Evolutionary conservation across 2,888 invertebrate genomes (phyloP).

Genomic region (Athripsodes cinereus): DNA sequence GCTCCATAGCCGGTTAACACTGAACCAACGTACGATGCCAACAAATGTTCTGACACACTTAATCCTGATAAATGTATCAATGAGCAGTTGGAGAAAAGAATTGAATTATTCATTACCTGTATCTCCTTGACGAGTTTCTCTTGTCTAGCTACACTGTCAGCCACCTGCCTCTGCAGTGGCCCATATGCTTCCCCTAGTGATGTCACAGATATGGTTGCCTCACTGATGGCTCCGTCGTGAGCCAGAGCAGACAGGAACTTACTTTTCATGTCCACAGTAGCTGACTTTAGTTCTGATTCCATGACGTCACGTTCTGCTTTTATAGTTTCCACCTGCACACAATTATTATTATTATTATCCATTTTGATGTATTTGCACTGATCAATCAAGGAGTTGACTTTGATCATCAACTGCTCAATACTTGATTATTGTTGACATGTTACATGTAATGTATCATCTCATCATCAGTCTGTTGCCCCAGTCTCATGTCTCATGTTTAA

Average conservation of each 20-base stretch:
- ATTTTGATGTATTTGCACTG: too few species aligned
- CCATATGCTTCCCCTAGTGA: constrained; percentile 69
- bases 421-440: too few species aligned
- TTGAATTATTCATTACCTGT: constrained; percentile 38
- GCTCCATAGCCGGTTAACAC: too few species aligned
- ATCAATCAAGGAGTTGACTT: too few species aligned
- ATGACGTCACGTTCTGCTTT: constrained; percentile 86
- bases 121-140: constrained; percentile 62
- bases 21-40: too few species aligned
- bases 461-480: too few species aligned
- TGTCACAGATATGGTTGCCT: constrained; percentile 65
- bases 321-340: constrained; percentile 64
- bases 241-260: constrained; percentile 70
- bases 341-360: too few species aligned
- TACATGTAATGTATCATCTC: too few species aligned
- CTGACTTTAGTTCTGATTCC: constrained; percentile 78
- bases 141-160: constrained; percentile 68
- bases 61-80: neutral
- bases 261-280: constrained; percentile 75
- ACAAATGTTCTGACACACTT: too few species aligned
- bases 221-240: constrained; percentile 72
- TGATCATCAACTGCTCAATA: too few species aligned
- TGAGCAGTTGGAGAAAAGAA: constrained; percentile 10
- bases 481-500: constrained; percentile 3
- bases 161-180: constrained; percentile 71